Percentiles rank a stretch among this genome's conserved stretches.
Evolutionary conservation across 2,113 vertebrate genomes (phyloP).

Genomic region (Microcebus griseorufus): DNA sequence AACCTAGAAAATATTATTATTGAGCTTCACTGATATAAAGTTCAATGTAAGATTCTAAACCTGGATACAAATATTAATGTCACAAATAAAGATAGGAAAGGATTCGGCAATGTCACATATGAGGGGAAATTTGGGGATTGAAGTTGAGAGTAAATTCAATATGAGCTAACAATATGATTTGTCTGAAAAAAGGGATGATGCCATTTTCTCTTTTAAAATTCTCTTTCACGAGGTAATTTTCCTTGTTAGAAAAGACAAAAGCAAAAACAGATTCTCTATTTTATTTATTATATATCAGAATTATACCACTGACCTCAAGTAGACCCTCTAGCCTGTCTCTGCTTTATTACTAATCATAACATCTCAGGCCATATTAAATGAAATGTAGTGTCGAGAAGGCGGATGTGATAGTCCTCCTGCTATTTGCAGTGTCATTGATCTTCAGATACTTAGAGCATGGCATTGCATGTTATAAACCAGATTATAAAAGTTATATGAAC

Average conservation of each 20-base stretch:
- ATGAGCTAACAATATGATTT: not conserved
- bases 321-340: not conserved
- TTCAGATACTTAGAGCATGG: not conserved
- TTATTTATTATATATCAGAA: slow-evolving; percentile 24
- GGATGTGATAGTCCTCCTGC: not conserved
- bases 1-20: too few relatives aligned
- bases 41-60: slow-evolving; percentile 15
- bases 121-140: not conserved
- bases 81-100: not conserved
- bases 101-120: not conserved
- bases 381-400: not conserved
- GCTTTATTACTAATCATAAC: not conserved
- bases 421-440: not conserved
- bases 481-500: not conserved
- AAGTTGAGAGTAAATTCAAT: not conserved
- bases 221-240: slow-evolving; percentile 20
- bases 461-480: not conserved
- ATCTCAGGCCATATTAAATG: not conserved
- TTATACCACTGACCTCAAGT: not conserved
- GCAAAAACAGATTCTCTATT: not conserved
- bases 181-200: not conserved
- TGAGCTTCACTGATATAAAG: too few relatives aligned
- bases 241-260: slow-evolving; percentile 15
- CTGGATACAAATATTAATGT: not conserved
- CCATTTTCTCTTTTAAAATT: not conserved